Evolutionary conservation across 2,113 vertebrate species (phyloP).

Genomic region (Sorex araneus): DNA sequence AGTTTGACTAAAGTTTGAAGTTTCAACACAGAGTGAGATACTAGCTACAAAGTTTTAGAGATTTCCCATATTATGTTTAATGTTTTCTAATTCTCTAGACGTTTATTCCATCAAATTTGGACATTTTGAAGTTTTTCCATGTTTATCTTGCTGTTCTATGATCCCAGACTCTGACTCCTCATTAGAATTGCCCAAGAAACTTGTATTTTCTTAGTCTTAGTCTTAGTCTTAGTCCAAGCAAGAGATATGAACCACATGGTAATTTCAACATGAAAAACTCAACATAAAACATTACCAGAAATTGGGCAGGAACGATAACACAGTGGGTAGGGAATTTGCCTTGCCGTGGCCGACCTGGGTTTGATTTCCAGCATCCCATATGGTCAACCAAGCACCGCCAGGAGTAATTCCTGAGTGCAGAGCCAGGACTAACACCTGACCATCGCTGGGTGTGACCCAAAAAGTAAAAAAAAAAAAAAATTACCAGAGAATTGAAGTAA

Average conservation of each 20-base stretch:
- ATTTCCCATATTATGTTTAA: background rate
- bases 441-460: too few species aligned
- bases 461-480: conserved; percentile 1
- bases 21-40: background rate
- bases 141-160: background rate
- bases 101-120: background rate
- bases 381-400: too few species aligned
- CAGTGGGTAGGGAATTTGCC: too few species aligned
- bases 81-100: background rate
- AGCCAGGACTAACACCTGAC: too few species aligned
- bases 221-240: background rate
- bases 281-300: background rate
- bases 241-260: background rate
- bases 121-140: background rate
- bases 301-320: background rate
- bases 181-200: background rate
- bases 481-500: background rate
- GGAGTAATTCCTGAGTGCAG: too few species aligned
- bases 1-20: background rate
- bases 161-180: background rate
- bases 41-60: background rate
- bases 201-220: background rate
- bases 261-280: background rate
- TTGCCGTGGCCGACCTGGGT: too few species aligned
- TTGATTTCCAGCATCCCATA: too few species aligned